A percentile compares a stretch with the other conserved stretches of the same genome.
phyloP scores from a whole-genome alignment of 2,113 vertebrate species.

The Phylloscopus trochiloides region DNA sequence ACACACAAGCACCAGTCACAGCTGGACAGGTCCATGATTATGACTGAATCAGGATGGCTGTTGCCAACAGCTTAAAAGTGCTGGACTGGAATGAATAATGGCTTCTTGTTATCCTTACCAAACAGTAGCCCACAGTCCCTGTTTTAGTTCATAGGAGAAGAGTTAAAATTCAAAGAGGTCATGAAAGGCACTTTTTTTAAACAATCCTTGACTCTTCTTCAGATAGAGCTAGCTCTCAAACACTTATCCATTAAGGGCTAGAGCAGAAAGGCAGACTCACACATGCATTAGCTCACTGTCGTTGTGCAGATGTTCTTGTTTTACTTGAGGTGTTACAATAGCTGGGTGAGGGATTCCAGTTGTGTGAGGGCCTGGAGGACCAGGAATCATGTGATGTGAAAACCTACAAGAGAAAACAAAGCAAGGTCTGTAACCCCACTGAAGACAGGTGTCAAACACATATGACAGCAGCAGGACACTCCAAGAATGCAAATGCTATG shows the following conservation, averaged over 20 bases:
- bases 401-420: slow-evolving; percentile 81
- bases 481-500: not conserved
- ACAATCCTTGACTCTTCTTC: not conserved
- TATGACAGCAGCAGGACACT: not conserved
- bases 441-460: not conserved
- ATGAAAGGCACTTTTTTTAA: not conserved
- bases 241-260: not conserved
- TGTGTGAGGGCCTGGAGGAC: slow-evolving; percentile 92
- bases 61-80: not conserved
- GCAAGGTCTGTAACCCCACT: not conserved
- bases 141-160: not conserved
- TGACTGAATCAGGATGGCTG: not conserved
- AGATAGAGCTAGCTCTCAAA: not conserved
- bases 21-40: not conserved
- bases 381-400: slow-evolving; percentile 98
- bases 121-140: not conserved
- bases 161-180: not conserved
- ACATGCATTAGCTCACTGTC: slow-evolving; percentile 97
- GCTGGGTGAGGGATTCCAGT: slow-evolving; percentile 98
- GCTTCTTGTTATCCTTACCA: not conserved
- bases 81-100: not conserved
- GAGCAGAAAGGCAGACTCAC: slow-evolving; percentile 77
- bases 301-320: slow-evolving; percentile 91
- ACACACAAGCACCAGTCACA: not conserved
- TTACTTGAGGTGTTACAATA: slow-evolving; percentile 98